Evolutionary conservation across 1,140 invertebrate genomes (phyloP), one percentile per base, ranked within the genome.

Genomic region (Drosophila kurseongensis): DNA sequence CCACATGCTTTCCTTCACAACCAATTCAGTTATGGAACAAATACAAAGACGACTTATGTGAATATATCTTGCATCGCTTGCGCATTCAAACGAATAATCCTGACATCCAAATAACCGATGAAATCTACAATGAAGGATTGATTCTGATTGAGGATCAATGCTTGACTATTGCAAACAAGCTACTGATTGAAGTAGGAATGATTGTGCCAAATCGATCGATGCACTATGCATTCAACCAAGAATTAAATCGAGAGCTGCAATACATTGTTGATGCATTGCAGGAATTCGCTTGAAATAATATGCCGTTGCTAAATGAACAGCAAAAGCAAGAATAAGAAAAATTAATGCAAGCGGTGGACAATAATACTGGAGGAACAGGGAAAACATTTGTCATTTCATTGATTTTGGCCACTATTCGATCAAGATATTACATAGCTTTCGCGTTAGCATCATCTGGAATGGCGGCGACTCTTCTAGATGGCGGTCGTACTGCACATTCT

Each of bases 1-100:
- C 38, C 38, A 41, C 12, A 41, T 41, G 38, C n/a, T n/a, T 41
- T 41, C 38, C 38, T 41, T n/a, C 12, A 41, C 38, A 41, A 41
- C 13, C 12, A 41, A 41, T 41, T 41, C 12, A n/a, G 36, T 38
- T 38, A 38, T 35, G 35, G 35, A 35, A 18, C 18, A 29, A 5
- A 29, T 5, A 29, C 27, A 29, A 29, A 29, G 4, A 29, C 27
- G 27, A 29, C 4, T 65, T 51, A 59, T 52, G 38, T 60, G 88
- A 92, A 79, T 90, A 92, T 57, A 86, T 92, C 51, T 57, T 84
- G 12, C 57, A 77, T 77, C 69, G 47, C 91, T 79, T 85, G 78
- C 51, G 40, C 12, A 14, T 41, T 41, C 13, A n/a, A 41, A 41
- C 40, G 13, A 41, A 41, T 41, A 41, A 41, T 41, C 13, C 40